Conservation (phyloP, 2,797 vertebrate genomes). For the Parauchenoglanis punctatus region DNA sequence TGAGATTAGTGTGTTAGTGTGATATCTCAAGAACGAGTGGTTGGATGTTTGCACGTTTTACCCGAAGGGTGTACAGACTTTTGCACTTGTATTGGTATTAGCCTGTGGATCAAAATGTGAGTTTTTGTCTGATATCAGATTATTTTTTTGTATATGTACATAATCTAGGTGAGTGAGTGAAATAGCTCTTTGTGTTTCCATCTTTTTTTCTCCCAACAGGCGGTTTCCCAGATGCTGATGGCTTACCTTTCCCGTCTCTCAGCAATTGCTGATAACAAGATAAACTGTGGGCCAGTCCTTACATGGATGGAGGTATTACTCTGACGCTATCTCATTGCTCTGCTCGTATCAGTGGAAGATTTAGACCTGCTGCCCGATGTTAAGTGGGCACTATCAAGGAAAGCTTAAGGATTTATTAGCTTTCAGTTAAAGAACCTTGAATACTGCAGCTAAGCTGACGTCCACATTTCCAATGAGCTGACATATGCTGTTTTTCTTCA, state of each 20-base stretch:
- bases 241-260: conserved; percentile 95
- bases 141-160: not conserved
- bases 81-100: not conserved
- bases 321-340: conserved; percentile 1
- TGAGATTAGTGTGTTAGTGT: not conserved
- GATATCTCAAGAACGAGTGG: not conserved
- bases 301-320: conserved; percentile 97
- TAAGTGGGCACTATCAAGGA: conserved; percentile 19
- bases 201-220: conserved; percentile 70
- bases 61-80: not conserved
- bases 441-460: not conserved
- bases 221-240: conserved; percentile 96
- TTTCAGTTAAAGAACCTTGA: conserved; percentile 31
- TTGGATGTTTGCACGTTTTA: not conserved
- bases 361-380: conserved; percentile 10
- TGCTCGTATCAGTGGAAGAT: conserved; percentile 11
- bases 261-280: conserved; percentile 96
- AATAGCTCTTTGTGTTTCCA: not conserved
- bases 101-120: not conserved
- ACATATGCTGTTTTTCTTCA: conserved; percentile 59
- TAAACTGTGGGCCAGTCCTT: conserved; percentile 97
- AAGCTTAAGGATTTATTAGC: conserved; percentile 32
- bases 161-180: not conserved
- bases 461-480: conserved; percentile 22
- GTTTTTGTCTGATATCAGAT: not conserved